These are phyloP conservation scores for Drosophila subquinaria DNA, from an alignment of 2,888 invertebrate genomes.

Conservation along the genomic window DNA sequence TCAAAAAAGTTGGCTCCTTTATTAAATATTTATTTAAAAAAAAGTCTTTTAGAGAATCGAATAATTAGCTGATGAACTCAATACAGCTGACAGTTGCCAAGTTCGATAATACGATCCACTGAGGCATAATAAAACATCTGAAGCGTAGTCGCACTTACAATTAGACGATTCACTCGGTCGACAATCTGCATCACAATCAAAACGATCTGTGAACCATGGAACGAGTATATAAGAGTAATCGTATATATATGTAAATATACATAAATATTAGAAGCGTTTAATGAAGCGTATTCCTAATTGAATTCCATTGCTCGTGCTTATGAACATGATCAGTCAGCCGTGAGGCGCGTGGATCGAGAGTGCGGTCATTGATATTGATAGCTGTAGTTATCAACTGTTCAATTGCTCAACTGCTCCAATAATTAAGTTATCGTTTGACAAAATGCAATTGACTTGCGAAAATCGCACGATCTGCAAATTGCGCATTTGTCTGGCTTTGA, in stretches of 20 bases:
- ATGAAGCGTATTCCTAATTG: conserved; percentile 59
- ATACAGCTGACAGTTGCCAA: neutral
- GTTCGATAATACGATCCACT: conserved; percentile 1
- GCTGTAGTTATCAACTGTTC: conserved; percentile 17
- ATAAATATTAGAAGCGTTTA: conserved; percentile 38
- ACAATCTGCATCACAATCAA: conserved; percentile 33
- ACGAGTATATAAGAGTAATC: neutral
- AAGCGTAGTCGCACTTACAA: conserved; percentile 12
- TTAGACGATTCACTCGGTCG: conserved; percentile 16
- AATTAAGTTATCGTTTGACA: conserved; percentile 42
- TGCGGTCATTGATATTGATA: conserved; percentile 38
- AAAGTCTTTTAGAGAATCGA: neutral
- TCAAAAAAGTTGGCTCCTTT: neutral
- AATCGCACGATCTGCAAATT: conserved; percentile 21
- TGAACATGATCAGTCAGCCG: conserved; percentile 28
- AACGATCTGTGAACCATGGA: conserved; percentile 47
- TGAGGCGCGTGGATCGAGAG: conserved; percentile 28
- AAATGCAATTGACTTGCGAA: conserved; percentile 29
- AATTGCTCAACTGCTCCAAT: conserved; percentile 30
- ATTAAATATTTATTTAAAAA: neutral
- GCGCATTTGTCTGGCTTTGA: conserved; percentile 37
- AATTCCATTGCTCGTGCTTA: conserved; percentile 21
- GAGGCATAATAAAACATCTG: conserved; percentile 29
- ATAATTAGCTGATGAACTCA: conserved; percentile 8
- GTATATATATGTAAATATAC: conserved; percentile 1